phyloP scores from a whole-genome alignment of 1,140 invertebrate species.

The Saccostrea glomerata region DNA sequence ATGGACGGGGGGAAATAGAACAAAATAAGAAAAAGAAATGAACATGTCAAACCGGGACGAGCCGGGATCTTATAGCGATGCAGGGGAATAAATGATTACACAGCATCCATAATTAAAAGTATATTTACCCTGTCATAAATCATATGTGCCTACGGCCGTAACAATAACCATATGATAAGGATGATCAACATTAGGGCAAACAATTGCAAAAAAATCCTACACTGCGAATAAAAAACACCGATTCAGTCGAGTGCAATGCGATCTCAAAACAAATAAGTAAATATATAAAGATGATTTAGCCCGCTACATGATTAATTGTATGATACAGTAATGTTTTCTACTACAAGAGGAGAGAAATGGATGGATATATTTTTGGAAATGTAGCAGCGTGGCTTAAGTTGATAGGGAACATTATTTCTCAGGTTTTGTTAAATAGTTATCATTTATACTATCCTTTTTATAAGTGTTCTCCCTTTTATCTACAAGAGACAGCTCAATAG shows the following conservation, averaged over 20 bases:
- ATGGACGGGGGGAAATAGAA: neutral
- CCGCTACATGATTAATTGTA: constrained; percentile 21
- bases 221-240: constrained; percentile 19
- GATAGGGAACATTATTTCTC: neutral
- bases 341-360: neutral
- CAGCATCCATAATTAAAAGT: constrained; percentile 34
- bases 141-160: constrained; percentile 12
- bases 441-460: neutral
- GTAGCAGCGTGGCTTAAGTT: neutral
- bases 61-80: constrained; percentile 32
- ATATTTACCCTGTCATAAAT: constrained; percentile 31
- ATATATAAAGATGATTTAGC: constrained; percentile 32
- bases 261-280: constrained; percentile 36
- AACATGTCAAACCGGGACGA: constrained; percentile 35
- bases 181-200: constrained; percentile 24
- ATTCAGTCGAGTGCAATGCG: constrained; percentile 19
- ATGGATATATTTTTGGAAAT: neutral
- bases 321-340: constrained; percentile 5
- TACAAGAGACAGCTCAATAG: neutral
- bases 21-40: constrained; percentile 35
- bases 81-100: constrained; percentile 34
- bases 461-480: too few relatives aligned
- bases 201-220: constrained; percentile 29
- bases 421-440: neutral
- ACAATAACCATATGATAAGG: constrained; percentile 30